Base-by-base conservation (phyloP, 2,888 invertebrate genomes). In the Brenthis ino region DNA sequence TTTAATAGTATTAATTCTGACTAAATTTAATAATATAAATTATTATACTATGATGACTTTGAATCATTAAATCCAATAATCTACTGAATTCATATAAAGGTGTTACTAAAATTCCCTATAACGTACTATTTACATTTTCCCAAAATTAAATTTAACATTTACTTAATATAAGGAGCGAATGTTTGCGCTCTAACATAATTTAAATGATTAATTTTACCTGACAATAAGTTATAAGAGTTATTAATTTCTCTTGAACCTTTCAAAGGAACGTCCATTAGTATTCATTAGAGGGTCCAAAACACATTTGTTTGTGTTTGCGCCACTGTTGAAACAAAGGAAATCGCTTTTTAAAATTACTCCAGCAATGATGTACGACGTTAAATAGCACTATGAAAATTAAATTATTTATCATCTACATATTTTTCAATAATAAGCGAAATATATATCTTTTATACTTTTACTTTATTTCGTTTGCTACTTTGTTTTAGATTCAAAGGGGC, bases 191-290 rank as follows among this genome's bases (percentile, higher is more conserved):
- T 57, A 50, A 68, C 63, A 65, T 57, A 64, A 69, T 72, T 67
- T 66, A 55, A 57, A 71, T 70, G 76, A 79, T 78, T 76, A 78
- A 77, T 79, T 77, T 72, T 65, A 75, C 76, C 75, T 77, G 77
- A 78, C 79, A 78, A 77, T 80, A 79, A 80, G 75, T 80, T 77
- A 78, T 77, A 78, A 78, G 76, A 77, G 74, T 75, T 77, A 79
- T 80, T 79, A 77, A 77, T 79, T 76, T 75, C 64, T 65, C 63
- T 75, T 73, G 68, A 68, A 69, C 71, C 71, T 67, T 71, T 72
- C 69, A 72, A 76, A 75, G 68, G 61, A 56, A 63, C 63, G 64
- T 74, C 74, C 77, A 77, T 81, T 80, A 79, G 76, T 80, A 77
- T 82, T 80, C 75, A 79, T 77, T 80, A 79, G 71, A 75, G 60